Percentiles rank a stretch among this genome's conserved stretches.
phyloP scores from a whole-genome alignment of 1,140 invertebrate genomes.

The Cotesia chilonis region DNA sequence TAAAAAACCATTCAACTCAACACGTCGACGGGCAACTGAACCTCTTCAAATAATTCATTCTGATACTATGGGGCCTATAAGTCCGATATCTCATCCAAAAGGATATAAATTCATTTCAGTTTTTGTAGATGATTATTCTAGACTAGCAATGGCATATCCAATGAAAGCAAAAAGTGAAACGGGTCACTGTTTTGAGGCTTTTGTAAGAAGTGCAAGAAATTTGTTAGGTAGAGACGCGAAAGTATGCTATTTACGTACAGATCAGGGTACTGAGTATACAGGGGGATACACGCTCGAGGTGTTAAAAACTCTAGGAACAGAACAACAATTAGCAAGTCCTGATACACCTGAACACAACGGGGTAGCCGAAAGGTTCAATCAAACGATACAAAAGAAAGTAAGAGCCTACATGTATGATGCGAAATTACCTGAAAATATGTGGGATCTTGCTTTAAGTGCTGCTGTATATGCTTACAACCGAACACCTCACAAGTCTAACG shows the following conservation, averaged over 20 bases:
- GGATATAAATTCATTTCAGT: conserved; percentile 33
- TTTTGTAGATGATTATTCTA: conserved; percentile 36
- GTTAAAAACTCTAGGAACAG: conserved; percentile 24
- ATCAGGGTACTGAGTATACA: conserved; percentile 38
- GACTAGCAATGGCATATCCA: conserved; percentile 34
- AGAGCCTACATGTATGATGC: conserved; percentile 48
- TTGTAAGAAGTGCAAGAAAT: conserved; percentile 34
- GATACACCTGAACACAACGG: conserved; percentile 56
- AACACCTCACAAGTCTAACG: conserved; percentile 40
- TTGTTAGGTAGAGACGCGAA: conserved; percentile 33
- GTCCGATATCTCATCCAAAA: conserved; percentile 18
- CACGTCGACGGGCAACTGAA: conserved; percentile 32
- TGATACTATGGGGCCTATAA: conserved; percentile 36
- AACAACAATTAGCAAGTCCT: conserved; percentile 35
- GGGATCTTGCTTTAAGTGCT: conserved; percentile 51
- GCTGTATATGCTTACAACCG: conserved; percentile 48
- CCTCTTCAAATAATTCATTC: conserved; percentile 38
- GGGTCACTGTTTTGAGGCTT: conserved; percentile 33
- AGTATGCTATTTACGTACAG: neutral
- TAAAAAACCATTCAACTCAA: conserved; percentile 36
- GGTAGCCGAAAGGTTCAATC: conserved; percentile 53
- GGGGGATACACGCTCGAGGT: conserved; percentile 31
- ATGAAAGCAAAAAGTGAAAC: conserved; percentile 37
- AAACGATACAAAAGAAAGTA: conserved; percentile 48
- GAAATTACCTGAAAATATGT: conserved; percentile 46